Conservation (phyloP, 2,113 vertebrate genomes). For the Phasianus colchicus region DNA sequence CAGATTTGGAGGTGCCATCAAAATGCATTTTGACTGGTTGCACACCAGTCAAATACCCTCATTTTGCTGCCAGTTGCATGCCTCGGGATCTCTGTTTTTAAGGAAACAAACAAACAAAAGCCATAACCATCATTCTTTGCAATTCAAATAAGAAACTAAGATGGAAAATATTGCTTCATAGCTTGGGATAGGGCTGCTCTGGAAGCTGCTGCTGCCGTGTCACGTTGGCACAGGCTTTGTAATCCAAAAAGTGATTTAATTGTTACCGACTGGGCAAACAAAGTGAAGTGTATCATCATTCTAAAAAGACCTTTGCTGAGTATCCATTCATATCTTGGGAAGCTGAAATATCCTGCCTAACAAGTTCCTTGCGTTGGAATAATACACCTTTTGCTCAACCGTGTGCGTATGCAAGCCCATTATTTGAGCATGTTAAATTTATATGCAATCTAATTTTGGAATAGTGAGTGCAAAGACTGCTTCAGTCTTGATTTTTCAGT, state of each 20-base stretch:
- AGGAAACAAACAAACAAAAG: background rate
- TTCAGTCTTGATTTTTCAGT: background rate
- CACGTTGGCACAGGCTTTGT: background rate
- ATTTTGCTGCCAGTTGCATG: background rate
- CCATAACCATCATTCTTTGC: background rate
- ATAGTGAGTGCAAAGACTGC: background rate
- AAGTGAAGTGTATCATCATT: background rate
- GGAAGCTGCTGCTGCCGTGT: background rate
- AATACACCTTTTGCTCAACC: background rate
- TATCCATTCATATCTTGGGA: background rate
- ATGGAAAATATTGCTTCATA: background rate
- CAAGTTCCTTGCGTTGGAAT: background rate
- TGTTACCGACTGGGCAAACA: background rate
- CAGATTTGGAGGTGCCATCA: background rate
- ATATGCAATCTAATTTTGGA: background rate
- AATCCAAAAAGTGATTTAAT: background rate
- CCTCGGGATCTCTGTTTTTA: background rate
- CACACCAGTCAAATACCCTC: background rate
- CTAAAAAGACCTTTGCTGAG: background rate
- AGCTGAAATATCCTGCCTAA: background rate
- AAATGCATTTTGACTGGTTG: fast-evolving
- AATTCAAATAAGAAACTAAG: background rate
- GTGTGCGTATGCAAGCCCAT: background rate
- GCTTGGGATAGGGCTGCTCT: background rate
- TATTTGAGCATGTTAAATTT: background rate